Base-by-base conservation (phyloP, 2,888 invertebrate species). In the Epistrophe grossulariae region DNA sequence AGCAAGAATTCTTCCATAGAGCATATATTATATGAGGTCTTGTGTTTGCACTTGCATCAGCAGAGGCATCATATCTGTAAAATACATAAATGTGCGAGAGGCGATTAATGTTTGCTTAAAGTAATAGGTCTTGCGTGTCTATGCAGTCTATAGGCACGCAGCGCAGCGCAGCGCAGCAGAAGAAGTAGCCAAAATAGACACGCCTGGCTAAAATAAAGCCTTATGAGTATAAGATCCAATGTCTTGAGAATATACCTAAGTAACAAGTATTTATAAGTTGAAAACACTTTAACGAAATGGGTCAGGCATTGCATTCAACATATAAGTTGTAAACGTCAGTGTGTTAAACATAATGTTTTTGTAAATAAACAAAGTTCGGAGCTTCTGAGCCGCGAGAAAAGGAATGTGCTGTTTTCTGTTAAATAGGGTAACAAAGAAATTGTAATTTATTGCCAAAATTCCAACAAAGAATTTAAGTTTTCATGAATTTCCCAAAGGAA, bases 31-130 rank as follows among this genome's bases (percentile, higher is more conserved):
- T n/a, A n/a, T n/a, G 52, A 52, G 68, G 24, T 70, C 68, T 68
- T 66, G 66, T 80, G 43, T 84, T 84, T 84, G 76, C 71, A 35
- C 55, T 52, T 72, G 19, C 72, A 24, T 24, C 24, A 45, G 28
- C 71, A 40, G 60, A 77, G 9, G 19, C 7, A 35, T 50, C 38
- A 19, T 68, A 7, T 17, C 15, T 50, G 48, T 7, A 48, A 68
- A 66, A 31, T 38, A 38, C 40, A 24, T 43, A 55, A 55, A 81
- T 70, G 74, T 57, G 66, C 72, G 71, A 76, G 55, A 57, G 19
- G 45, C 81, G 73, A 73, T 62, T 73, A 78, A 78, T 85, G 81
- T 82, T 85, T 85, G 68, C 72, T 82, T 62, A 43, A 70, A 50
- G 77, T 72, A 77, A 84, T 72, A 84, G 76, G 57, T 80, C 71